Evolutionary conservation across 2,797 vertebrate species (phyloP), one percentile per base, ranked within the genome.

Genomic region (Threskiornis aethiopicus): DNA sequence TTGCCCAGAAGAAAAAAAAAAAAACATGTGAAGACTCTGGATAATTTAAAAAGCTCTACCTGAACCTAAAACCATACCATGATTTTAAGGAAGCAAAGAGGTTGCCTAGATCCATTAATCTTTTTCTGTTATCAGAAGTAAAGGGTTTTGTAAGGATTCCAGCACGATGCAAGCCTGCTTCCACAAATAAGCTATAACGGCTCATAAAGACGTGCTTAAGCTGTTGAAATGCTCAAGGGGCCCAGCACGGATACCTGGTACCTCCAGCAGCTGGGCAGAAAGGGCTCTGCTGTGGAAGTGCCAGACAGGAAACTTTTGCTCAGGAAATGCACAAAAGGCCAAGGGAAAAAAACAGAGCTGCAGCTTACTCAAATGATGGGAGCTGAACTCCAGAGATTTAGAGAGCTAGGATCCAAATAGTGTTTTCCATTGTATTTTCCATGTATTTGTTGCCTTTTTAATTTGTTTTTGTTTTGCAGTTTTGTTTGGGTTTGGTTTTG

Each of bases 11-110:
- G 18, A 33, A 44, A 39, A 46, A 37, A n/a, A n/a, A n/a, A 41
- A 55, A 46, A 28, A 4, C 35, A 37, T 0, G 0, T 22, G 5
- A 81, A 77, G 19, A 55, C 26, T 51, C 46, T 8, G 4, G 16
- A 6, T 49, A 44, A 77, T 41, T 41, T 47, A 6, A 78, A 54
- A 67, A 87, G 42, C 42, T 55, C 25, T 31, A 69, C 10, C 39
- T 37, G 22, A 59, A 57, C 31, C 41, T 16, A 15, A 41, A 61
- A 55, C 10, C 9, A 1, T 49, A 44, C 10, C 2, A 0, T 49
- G 28, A 61, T 51, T 77, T 51, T 35, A 82, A 72, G 41, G n/a
- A 59, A 58, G 57, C 37, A 52, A 16, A 42, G 28, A 54, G 20
- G 25, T 28, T 41, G 37, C 42, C 47, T 25, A 55, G 15, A 61